Evolutionary conservation across 2,113 vertebrate genomes (phyloP).

Genomic region (Saccopteryx bilineata): DNA sequence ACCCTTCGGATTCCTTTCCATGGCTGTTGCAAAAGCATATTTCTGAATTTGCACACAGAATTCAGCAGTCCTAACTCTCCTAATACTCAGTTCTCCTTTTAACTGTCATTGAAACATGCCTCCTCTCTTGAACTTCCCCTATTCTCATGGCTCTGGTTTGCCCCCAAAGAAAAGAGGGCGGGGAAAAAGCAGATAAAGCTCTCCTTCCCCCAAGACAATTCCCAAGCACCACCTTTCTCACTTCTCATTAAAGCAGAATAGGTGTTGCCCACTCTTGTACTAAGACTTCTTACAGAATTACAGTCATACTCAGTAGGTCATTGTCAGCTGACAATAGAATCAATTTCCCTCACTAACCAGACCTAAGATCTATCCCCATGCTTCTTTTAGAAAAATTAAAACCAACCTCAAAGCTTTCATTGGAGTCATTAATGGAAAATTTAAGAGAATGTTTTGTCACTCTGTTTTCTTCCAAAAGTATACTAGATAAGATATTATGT

Average conservation of each 20-base stretch:
- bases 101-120: background rate
- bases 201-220: background rate
- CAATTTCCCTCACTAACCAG: background rate
- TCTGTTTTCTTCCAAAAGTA: conserved; percentile 55
- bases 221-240: background rate
- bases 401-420: background rate
- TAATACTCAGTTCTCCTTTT: conserved; percentile 19
- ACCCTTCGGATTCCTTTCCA: background rate
- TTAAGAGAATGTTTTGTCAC: conserved; percentile 48
- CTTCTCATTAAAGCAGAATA: background rate
- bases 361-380: background rate
- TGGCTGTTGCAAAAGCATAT: background rate
- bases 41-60: conserved; percentile 39
- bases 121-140: background rate
- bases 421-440: background rate
- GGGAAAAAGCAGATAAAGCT: conserved; percentile 41
- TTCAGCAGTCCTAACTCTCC: background rate
- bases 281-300: background rate
- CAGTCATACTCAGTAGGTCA: background rate
- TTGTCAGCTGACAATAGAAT: background rate
- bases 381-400: conserved; percentile 46
- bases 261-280: background rate
- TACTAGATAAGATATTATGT: conserved; percentile 3
- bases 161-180: background rate
- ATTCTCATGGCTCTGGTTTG: background rate